A percentile compares a stretch with the other conserved stretches of the same genome.
Conservation (phyloP, 2,113 vertebrate species). For the Phylloscopus whistleri region DNA sequence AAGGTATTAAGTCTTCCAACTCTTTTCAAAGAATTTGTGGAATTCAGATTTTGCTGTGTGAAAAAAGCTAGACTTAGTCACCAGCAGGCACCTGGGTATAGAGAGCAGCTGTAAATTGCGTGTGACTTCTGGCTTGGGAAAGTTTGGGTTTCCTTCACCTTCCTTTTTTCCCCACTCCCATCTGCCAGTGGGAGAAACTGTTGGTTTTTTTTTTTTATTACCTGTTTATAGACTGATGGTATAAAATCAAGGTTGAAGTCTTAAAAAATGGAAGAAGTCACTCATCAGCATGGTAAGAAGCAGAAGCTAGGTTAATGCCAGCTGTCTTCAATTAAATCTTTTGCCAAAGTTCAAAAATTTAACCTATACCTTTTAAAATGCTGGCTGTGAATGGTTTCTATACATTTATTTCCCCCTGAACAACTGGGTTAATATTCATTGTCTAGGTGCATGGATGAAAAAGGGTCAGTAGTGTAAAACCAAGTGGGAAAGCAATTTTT, state of each 20-base stretch:
- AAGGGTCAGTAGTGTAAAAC: not conserved
- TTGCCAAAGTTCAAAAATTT: not conserved
- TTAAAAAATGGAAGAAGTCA: not conserved
- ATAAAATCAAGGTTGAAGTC: not conserved
- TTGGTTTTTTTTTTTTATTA: not conserved
- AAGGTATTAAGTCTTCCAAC: not conserved
- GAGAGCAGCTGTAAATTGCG: not conserved
- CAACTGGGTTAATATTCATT: not conserved
- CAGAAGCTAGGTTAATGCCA: not conserved
- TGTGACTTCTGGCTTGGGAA: not conserved
- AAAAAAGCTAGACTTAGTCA: not conserved
- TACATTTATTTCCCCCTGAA: not conserved
- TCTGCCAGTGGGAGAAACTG: not conserved
- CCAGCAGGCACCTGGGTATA: not conserved
- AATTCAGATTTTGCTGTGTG: not conserved
- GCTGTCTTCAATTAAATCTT: not conserved
- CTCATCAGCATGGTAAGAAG: not conserved
- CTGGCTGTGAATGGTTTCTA: not conserved
- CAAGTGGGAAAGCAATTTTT: not conserved
- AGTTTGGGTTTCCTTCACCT: not conserved
- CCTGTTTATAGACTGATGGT: not conserved
- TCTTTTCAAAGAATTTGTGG: not conserved
- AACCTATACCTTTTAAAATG: not conserved
- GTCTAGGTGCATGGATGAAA: not conserved
- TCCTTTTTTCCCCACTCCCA: no score